These are phyloP conservation scores for Hoplostethus mediterraneus DNA, from an alignment of 2,797 vertebrate genomes.

Conservation along the genomic window DNA sequence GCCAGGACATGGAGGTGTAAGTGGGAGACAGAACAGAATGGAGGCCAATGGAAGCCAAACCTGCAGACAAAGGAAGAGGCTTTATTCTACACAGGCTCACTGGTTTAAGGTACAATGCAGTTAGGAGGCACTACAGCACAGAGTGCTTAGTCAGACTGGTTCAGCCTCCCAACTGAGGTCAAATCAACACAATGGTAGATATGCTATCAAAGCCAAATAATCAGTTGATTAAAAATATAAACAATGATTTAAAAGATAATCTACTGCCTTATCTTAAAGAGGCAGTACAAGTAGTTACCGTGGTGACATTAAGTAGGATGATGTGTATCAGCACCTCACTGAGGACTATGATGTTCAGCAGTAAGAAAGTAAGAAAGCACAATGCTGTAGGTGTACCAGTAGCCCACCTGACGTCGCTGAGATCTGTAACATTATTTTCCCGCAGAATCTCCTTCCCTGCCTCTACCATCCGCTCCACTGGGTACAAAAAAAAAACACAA, in stretches of 20 bases:
- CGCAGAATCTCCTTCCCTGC: conserved; percentile 91
- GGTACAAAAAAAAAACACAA: conserved; percentile 43
- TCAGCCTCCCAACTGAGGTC: neutral
- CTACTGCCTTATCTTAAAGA: neutral
- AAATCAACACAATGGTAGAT: neutral
- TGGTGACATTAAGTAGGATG: neutral
- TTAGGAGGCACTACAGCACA: neutral
- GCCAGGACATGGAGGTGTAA: conserved; percentile 97
- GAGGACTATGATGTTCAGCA: neutral
- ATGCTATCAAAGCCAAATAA: neutral
- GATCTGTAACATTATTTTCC: conserved; percentile 88
- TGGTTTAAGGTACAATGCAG: neutral
- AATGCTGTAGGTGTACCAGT: neutral
- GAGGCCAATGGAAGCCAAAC: conserved; percentile 97
- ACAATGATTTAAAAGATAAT: neutral
- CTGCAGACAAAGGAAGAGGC: conserved; percentile 74
- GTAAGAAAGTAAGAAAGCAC: no score
- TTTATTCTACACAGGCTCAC: neutral
- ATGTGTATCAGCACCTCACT: neutral
- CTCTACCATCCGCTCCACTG: conserved; percentile 93
- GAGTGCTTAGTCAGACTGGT: neutral
- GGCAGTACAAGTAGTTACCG: neutral
- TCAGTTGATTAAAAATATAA: neutral
- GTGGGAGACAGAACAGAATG: conserved; percentile 94
- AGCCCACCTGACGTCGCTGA: conserved; percentile 90